Evolutionary conservation across 2,797 vertebrate species (phyloP).

Genomic region (Limosa lapponica): DNA sequence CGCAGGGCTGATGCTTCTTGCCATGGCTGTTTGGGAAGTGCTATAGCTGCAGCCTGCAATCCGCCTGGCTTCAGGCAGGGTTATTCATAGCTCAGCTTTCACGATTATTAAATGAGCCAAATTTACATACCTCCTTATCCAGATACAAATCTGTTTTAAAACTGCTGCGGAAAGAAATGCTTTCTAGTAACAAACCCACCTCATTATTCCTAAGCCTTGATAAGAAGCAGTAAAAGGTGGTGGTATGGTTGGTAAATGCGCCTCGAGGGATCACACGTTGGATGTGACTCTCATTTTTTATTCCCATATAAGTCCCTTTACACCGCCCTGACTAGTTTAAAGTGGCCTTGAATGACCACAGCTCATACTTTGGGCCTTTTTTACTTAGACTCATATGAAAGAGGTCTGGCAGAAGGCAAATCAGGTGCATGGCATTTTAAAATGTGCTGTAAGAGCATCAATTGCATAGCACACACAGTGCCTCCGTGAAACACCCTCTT

Average conservation of each 20-base stretch:
- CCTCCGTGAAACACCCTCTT: background rate
- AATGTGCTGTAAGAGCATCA: background rate
- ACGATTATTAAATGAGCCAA: background rate
- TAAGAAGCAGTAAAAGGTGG: background rate
- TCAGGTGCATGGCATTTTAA: background rate
- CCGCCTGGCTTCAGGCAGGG: background rate
- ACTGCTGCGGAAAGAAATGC: background rate
- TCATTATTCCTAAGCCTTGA: background rate
- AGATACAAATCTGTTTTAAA: background rate
- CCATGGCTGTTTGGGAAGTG: background rate
- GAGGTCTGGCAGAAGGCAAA: background rate
- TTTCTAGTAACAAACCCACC: constrained; percentile 9
- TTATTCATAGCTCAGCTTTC: constrained; percentile 7
- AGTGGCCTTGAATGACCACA: background rate
- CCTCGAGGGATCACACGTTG: background rate
- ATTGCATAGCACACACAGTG: background rate
- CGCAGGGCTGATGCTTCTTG: background rate
- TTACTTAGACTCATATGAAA: background rate
- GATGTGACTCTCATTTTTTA: background rate
- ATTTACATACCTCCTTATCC: background rate
- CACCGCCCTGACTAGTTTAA: background rate
- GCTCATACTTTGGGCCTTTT: background rate
- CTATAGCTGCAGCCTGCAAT: background rate
- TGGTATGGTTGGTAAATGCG: background rate
- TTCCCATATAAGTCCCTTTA: background rate